phyloP scores from a whole-genome alignment of 2,113 vertebrate genomes.

The Dasypus novemcinctus region DNA sequence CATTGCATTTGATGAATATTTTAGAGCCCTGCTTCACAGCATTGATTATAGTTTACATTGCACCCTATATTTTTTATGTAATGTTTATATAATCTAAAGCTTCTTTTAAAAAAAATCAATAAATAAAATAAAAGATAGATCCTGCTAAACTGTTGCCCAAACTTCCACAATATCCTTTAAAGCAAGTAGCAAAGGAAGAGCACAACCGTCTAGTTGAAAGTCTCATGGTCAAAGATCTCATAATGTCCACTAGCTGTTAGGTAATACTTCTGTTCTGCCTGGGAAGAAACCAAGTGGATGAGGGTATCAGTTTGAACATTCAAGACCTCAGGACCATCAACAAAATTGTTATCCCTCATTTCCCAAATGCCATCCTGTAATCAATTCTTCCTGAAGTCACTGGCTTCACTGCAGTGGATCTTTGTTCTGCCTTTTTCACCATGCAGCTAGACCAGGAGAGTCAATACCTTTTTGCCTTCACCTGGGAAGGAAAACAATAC shows the following conservation, averaged over 20 bases:
- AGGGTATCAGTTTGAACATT: neutral
- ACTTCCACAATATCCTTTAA: neutral
- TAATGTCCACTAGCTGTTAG: neutral
- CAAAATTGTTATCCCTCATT: neutral
- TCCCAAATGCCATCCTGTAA: neutral
- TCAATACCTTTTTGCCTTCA: no score
- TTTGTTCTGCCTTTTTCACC: neutral
- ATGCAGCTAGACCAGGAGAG: neutral
- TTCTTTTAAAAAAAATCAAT: no score
- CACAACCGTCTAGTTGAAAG: neutral
- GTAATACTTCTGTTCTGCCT: neutral
- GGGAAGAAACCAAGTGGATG: neutral
- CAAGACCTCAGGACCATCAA: neutral
- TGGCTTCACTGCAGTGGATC: neutral
- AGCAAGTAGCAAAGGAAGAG: neutral
- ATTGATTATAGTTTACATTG: no score
- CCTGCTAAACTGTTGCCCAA: neutral
- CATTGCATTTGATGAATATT: no score
- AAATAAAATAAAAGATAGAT: no score
- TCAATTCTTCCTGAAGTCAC: neutral
- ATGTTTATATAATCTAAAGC: no score
- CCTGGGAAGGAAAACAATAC: no score
- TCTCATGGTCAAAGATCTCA: neutral
- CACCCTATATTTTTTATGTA: no score
- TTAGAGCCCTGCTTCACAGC: no score